Conservation (phyloP, 2,113 vertebrate species). For the Platanista minor region DNA sequence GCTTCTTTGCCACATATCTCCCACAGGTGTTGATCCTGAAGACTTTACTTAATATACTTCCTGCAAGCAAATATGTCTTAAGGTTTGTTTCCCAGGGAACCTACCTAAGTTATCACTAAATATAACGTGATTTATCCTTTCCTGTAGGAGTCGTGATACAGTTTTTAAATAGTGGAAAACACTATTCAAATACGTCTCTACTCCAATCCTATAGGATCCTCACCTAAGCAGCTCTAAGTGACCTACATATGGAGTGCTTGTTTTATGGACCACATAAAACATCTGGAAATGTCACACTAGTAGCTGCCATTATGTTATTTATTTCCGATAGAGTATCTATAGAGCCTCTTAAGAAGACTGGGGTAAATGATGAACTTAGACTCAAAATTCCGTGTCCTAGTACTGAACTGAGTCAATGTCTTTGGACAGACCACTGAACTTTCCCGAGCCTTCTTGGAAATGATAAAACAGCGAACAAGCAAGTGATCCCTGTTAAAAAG, state of each 20-base stretch:
- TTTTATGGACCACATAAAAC: not conserved
- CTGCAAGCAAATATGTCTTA: not conserved
- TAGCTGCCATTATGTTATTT: not conserved
- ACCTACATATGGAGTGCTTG: not conserved
- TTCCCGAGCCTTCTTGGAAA: not conserved
- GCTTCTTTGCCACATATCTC: not conserved
- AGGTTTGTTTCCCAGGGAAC: not conserved
- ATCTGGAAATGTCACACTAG: not conserved
- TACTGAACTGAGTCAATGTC: not conserved
- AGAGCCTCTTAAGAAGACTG: not conserved
- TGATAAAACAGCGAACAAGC: not conserved
- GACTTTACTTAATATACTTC: not conserved
- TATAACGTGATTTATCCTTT: not conserved
- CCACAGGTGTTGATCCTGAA: not conserved
- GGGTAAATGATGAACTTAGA: not conserved
- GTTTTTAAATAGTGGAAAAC: not conserved
- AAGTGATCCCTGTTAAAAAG: not conserved
- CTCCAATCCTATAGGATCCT: not conserved
- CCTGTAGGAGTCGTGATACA: not conserved
- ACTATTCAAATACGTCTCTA: not conserved
- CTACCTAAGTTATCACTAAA: not conserved
- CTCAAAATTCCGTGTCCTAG: not conserved
- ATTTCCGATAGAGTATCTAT: not conserved
- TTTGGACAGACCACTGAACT: not conserved
- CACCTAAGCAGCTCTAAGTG: not conserved